Base-by-base conservation (phyloP, 1,140 invertebrate genomes). In the Planococcus citri region DNA sequence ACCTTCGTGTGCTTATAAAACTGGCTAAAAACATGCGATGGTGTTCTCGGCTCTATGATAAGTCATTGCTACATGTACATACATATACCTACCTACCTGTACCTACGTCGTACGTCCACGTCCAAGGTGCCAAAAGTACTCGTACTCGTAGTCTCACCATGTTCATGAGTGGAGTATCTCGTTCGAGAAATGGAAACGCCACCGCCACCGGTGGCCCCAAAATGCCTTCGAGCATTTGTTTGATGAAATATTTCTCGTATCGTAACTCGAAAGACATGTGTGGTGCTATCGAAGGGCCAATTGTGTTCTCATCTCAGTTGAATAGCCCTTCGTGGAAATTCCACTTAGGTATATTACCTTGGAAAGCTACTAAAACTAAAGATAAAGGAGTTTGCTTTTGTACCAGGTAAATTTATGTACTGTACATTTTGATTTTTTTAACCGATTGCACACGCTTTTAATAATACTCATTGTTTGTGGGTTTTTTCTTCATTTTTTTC, bases 171-270 rank as follows among this genome's bases (percentile, higher is more conserved):
- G 17, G 41, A 9, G 41, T 20, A 51, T 14, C n/a, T 9, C 41
- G 41, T 51, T 51, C 41, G 41, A 51, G 17, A 51, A 51, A 51
- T 20, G 29, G 29, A n/a, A n/a, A n/a, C n/a, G n/a, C n/a, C n/a
- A n/a, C n/a, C n/a, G n/a, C n/a, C n/a, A n/a, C n/a, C n/a, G 14
- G 14, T n/a, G 6, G 6, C 17, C 41, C 60, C 10, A 12, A 25
- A 25, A 9, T 64, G 25, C 60, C 60, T 24, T 64, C 60, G 10
- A 64, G 60, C 22, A 64, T 64, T 64, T 64, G 60, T 64, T 64
- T 64, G 60, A 64, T 64, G 60, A 64, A 64, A 64, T 64, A 64
- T 64, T 25, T 64, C 17, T 64, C 25, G 3, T 17, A 64, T 64
- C 60, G 60, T 24, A 27, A 64, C 24, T 64, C 60, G 2, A 64